Percentiles rank a stretch among this genome's conserved stretches.
Evolutionary conservation across 2,888 invertebrate species (phyloP).

Genomic region (Pristionchus arcanus): DNA sequence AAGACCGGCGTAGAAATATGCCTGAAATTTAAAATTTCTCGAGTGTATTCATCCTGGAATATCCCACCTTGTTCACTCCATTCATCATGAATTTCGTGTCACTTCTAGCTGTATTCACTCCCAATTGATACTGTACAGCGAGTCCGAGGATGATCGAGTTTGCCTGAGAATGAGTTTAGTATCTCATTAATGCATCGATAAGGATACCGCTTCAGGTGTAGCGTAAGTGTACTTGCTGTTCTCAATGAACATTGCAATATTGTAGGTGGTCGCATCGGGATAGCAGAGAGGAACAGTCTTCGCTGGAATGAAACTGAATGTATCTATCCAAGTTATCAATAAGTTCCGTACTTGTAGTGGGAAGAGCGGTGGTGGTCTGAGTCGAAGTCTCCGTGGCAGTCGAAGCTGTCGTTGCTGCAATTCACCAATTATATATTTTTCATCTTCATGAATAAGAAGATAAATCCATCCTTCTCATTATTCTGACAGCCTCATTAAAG

Average conservation of each 20-base stretch:
- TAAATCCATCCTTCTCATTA: too few species aligned
- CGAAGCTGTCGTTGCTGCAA: background rate
- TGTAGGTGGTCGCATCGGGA: conserved; percentile 33
- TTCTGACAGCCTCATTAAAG: too few species aligned
- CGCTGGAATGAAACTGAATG: background rate
- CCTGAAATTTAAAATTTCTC: background rate
- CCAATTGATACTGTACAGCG: conserved; percentile 6
- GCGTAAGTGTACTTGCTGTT: background rate
- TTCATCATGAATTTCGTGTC: conserved; percentile 27
- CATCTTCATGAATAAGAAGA: background rate
- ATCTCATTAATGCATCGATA: background rate
- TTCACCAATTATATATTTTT: too few species aligned
- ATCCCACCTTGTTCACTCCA: conserved; percentile 7
- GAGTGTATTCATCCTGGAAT: background rate
- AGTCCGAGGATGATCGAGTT: background rate
- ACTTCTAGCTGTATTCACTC: background rate
- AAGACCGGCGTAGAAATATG: background rate
- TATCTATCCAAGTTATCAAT: too few species aligned
- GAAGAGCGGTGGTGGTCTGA: background rate
- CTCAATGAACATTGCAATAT: conserved; percentile 46
- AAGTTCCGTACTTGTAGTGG: background rate
- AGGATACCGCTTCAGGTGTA: background rate
- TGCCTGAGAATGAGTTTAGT: background rate
- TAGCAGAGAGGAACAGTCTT: conserved; percentile 34
- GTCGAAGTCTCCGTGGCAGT: background rate